Conservation (phyloP, 2,888 invertebrate genomes). For the Allophyes oxyacanthae region DNA sequence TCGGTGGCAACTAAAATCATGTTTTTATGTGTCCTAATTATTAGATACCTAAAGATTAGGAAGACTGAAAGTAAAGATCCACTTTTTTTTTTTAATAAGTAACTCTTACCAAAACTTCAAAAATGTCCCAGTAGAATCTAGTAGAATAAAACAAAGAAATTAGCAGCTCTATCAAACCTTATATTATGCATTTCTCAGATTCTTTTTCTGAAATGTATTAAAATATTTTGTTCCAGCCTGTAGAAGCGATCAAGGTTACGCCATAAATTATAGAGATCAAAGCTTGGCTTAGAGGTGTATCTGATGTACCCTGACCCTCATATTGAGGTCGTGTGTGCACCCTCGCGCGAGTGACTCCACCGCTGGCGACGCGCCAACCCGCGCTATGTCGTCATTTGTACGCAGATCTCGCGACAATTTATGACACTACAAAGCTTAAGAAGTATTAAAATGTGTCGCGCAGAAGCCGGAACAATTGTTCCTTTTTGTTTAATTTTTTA, state of each 20-base stretch:
- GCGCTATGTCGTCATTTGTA: slow-evolving; percentile 39
- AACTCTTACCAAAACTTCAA: too few species aligned
- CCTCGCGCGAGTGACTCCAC: slow-evolving; percentile 31
- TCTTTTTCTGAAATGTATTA: neutral
- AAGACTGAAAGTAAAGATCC: too few species aligned
- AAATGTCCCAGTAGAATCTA: too few species aligned
- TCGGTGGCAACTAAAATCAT: too few species aligned
- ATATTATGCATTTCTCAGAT: too few species aligned
- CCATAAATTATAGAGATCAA: slow-evolving; percentile 3
- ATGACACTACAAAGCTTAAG: slow-evolving; percentile 40
- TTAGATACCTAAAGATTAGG: too few species aligned
- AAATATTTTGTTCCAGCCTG: neutral
- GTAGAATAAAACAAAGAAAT: too few species aligned
- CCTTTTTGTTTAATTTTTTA: slow-evolving; percentile 15
- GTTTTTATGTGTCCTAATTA: too few species aligned
- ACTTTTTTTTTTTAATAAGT: too few species aligned
- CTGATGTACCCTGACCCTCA: slow-evolving; percentile 30
- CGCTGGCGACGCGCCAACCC: slow-evolving; percentile 45
- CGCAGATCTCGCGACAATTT: slow-evolving; percentile 33
- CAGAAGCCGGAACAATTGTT: neutral
- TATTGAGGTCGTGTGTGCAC: slow-evolving; percentile 30
- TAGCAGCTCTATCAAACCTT: too few species aligned
- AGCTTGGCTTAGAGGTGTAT: slow-evolving; percentile 4
- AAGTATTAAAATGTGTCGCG: slow-evolving; percentile 23
- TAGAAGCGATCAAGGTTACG: neutral